Conservation (phyloP, 92 coral and sea anemone genomes). For the Umimayanthus kanabou region DNA sequence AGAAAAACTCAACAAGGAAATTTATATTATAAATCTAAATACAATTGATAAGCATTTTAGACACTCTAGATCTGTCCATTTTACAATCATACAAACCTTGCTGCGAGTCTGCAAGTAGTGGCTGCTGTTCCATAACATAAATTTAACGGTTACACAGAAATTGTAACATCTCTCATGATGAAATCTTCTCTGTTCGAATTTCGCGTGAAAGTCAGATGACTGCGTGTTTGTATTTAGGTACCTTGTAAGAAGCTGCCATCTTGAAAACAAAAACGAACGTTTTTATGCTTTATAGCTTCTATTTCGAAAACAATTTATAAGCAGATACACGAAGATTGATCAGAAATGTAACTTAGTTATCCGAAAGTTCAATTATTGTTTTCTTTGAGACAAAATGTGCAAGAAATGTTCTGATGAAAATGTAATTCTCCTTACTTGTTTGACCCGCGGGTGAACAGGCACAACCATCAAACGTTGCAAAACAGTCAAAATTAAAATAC, state of each 20-base stretch:
- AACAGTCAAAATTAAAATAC: too few species aligned
- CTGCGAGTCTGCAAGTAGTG: slow-evolving; percentile 2
- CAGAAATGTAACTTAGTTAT: not conserved
- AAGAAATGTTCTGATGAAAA: too few species aligned
- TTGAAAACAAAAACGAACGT: not conserved
- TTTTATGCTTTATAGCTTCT: not conserved
- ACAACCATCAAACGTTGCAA: too few species aligned
- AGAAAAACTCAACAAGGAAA: too few species aligned
- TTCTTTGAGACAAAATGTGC: not conserved
- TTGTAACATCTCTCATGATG: not conserved
- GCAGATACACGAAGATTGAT: not conserved
- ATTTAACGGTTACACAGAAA: not conserved
- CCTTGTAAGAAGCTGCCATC: slow-evolving; percentile 1
- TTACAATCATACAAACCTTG: slow-evolving; percentile 15
- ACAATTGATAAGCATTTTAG: not conserved
- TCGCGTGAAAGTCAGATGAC: slow-evolving; percentile 29
- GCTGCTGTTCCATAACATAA: not conserved
- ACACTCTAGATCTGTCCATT: not conserved
- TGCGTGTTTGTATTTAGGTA: not conserved
- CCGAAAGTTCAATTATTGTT: not conserved
- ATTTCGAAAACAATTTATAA: not conserved
- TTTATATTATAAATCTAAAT: too few species aligned
- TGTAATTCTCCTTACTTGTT: not conserved
- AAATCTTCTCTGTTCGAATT: not conserved
- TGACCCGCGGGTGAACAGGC: too few species aligned